Conservation (phyloP, 1,140 invertebrate genomes). For the Cephus cinctus region DNA sequence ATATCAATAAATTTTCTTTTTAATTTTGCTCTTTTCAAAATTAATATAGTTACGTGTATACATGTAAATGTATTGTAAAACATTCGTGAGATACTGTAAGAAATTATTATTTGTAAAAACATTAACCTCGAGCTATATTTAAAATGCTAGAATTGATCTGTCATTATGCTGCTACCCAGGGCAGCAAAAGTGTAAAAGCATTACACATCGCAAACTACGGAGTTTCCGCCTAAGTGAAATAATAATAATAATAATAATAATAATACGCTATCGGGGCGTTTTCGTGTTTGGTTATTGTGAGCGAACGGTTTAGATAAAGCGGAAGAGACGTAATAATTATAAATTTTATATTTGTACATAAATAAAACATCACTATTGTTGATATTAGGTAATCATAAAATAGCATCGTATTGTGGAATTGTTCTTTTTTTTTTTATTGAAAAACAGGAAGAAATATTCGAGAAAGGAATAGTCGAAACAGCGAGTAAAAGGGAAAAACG, state of each 20-base stretch:
- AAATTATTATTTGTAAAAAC: too few relatives aligned
- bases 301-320: slow-evolving; percentile 24
- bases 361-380: slow-evolving; percentile 11
- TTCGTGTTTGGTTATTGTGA: slow-evolving; percentile 9
- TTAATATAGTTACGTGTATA: too few relatives aligned
- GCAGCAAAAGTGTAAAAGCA: too few relatives aligned
- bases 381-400: slow-evolving; percentile 18
- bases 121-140: too few relatives aligned
- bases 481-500: slow-evolving; percentile 9
- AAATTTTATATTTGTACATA: slow-evolving; percentile 41
- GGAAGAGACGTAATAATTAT: slow-evolving; percentile 18
- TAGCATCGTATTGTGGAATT: slow-evolving; percentile 18
- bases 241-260: not conserved
- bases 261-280: not conserved
- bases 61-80: too few relatives aligned
- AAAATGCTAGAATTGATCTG: too few relatives aligned
- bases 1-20: too few relatives aligned
- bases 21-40: too few relatives aligned
- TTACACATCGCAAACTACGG: too few relatives aligned
- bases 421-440: slow-evolving; percentile 27
- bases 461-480: slow-evolving; percentile 25
- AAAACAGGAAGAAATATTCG: slow-evolving; percentile 17
- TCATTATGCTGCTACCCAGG: too few relatives aligned
- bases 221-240: too few relatives aligned
- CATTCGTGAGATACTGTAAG: too few relatives aligned